Evolutionary conservation across 2,113 vertebrate genomes (phyloP).

Genomic region (Daboia siamensis): DNA sequence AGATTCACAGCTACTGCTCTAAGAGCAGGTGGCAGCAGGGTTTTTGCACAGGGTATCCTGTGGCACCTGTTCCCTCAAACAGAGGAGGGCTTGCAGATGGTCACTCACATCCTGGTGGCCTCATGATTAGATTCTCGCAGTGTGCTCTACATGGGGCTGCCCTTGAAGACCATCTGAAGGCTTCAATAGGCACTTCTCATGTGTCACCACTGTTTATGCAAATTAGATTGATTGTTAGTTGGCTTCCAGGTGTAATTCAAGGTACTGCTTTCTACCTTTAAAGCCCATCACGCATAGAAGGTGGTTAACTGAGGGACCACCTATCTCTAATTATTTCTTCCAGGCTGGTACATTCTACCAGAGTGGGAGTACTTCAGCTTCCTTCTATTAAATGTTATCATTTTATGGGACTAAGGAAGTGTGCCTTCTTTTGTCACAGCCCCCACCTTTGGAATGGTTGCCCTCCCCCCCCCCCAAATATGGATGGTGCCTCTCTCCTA

Average conservation of each 20-base stretch:
- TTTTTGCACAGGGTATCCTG: background rate
- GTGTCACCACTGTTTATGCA: background rate
- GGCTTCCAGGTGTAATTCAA: background rate
- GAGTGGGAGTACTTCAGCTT: background rate
- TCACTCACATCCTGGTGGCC: background rate
- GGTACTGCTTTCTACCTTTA: background rate
- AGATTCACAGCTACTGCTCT: background rate
- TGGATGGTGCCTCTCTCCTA: background rate
- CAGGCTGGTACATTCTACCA: background rate
- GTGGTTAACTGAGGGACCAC: background rate
- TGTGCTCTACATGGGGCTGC: background rate
- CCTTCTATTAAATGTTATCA: background rate
- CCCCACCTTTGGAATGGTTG: background rate
- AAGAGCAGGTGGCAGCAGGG: background rate
- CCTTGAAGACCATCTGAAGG: background rate
- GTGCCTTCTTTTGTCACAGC: background rate
- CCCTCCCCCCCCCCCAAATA: fast-evolving
- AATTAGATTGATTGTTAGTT: background rate
- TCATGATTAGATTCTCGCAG: background rate
- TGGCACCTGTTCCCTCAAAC: background rate
- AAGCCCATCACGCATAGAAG: background rate
- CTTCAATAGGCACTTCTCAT: background rate
- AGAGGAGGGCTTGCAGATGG: background rate
- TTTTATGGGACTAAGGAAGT: background rate
- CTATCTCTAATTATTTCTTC: background rate